Percentiles rank a stretch among this genome's conserved stretches.
Conservation (phyloP, 2,797 vertebrate species). For the Oreochromis mossambicus region DNA sequence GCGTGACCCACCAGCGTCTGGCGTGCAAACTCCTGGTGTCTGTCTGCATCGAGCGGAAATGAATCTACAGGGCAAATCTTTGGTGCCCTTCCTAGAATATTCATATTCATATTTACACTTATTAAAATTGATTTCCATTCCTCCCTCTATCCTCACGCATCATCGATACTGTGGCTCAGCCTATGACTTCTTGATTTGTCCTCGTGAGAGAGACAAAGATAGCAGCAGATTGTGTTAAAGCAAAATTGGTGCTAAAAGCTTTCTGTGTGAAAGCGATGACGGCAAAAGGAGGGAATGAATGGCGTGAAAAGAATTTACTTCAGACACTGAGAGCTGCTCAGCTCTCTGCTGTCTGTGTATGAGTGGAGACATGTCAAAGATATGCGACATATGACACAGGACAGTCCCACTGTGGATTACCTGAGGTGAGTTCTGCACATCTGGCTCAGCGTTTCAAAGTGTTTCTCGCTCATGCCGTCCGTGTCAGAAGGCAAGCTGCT, state of each 20-base stretch:
- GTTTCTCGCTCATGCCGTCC: slow-evolving; percentile 72
- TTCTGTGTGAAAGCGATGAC: background rate
- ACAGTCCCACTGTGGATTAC: slow-evolving; percentile 57
- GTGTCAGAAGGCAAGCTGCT: slow-evolving; percentile 48
- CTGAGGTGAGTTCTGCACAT: slow-evolving; percentile 90
- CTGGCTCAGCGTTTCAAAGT: slow-evolving; percentile 82
- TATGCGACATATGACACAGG: background rate
- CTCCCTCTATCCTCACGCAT: background rate
- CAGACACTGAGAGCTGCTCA: background rate
- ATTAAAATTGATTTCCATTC: background rate
- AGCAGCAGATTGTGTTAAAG: background rate
- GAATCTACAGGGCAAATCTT: background rate
- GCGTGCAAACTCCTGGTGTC: background rate
- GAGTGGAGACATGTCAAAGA: background rate
- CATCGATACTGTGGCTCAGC: background rate
- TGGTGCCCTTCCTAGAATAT: background rate
- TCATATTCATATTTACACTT: background rate
- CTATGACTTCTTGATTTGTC: background rate
- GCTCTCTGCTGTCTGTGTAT: background rate
- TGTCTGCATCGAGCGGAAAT: background rate
- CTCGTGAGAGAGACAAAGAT: background rate
- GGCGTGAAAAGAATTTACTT: background rate
- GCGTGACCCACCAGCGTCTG: background rate
- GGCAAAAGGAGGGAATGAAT: background rate
- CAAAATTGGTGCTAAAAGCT: background rate